Evolutionary conservation across 2,113 vertebrate species (phyloP).

Genomic region (Macroglossus sobrinus): DNA sequence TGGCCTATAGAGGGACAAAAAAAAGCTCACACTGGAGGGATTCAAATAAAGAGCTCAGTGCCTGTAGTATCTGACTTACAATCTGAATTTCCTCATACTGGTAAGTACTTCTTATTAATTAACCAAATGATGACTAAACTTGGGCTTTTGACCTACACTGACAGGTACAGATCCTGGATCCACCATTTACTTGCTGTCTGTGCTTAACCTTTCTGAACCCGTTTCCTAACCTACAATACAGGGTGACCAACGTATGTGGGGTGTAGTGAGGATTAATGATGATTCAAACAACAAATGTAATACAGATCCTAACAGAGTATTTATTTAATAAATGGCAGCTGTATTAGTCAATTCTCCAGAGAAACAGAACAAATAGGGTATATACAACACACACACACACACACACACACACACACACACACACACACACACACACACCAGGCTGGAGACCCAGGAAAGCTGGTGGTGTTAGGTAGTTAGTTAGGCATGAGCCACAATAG

Average conservation of each 20-base stretch:
- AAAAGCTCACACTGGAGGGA: background rate
- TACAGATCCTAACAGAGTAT: background rate
- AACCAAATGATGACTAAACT: background rate
- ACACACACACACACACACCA: background rate
- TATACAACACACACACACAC: background rate
- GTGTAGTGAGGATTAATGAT: background rate
- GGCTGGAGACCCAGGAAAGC: background rate
- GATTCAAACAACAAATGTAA: background rate
- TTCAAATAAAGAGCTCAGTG: background rate
- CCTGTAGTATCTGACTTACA: background rate
- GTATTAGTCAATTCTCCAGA: background rate
- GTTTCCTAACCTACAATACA: background rate
- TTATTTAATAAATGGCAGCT: background rate
- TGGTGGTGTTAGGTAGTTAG: too few species aligned
- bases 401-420: too few species aligned
- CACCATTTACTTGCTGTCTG: background rate
- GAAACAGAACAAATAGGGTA: background rate
- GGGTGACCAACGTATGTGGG: background rate
- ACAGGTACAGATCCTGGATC: background rate
- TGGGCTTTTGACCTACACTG: background rate
- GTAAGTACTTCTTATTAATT: background rate
- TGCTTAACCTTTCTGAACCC: background rate
- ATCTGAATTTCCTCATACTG: background rate
- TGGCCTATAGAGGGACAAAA: background rate
- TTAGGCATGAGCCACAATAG: too few species aligned